Evolutionary conservation across 1,140 invertebrate species (phyloP), one percentile per base, ranked within the genome.

Genomic region (Hermetia illucens): DNA sequence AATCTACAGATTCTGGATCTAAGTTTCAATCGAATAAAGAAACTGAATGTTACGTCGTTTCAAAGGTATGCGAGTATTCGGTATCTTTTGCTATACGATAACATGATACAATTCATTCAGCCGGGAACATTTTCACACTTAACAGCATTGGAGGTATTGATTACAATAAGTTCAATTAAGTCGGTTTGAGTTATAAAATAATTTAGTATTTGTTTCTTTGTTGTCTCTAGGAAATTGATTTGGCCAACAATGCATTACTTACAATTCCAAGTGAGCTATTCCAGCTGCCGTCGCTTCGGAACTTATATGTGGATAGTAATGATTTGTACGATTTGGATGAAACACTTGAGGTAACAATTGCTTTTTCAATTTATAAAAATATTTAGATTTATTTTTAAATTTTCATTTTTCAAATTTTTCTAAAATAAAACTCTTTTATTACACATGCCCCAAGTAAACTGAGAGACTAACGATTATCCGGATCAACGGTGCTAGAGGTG

Each of bases 1-100:
- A 22, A 17, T n/a, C 64, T 65, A 21, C 61, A 75, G 73, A 68
- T 74, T 39, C 54, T 75, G n/a, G 72, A 75, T 48, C 64, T 74
- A 56, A 68, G 70, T 22, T 64, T 64, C 42, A 75, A 75, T 55
- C 67, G 70, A 53, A 66, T 75, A 40, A 63, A 65, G 51, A 70
- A 72, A 51, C 42, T 75, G 21, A 58, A 55, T 41, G 55, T 55
- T 37, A 53, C 62, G 42, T 72, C 72, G 35, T 64, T 75, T 44
- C 53, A 58, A 18, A 56, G 58, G 20, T 74, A 74, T 44, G 57
- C 62, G 10, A 65, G 65, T 45, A 50, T 75, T 34, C 67, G 66
- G 44, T 69, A 63, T 50, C 52, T 75, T 39, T 71, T 74, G 51
- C 61, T 75, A 45, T 61, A 63, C 38, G 73, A 75, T 43, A 75